These are phyloP conservation scores for Chloebia gouldiae DNA, from an alignment of 2,113 vertebrate species.

Conservation along the genomic window DNA sequence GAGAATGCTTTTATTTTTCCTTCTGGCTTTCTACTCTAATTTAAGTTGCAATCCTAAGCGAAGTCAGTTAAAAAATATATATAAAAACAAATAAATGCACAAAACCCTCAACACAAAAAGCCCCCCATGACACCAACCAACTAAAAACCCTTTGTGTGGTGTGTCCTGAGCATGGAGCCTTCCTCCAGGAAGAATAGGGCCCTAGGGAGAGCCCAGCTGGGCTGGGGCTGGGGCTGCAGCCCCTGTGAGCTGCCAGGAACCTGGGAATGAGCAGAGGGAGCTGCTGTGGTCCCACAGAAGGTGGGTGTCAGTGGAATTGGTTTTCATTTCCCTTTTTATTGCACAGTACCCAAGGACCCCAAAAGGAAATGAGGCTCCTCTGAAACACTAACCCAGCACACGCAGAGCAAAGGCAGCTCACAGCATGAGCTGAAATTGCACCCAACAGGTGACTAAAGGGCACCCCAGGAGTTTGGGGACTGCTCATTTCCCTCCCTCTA, in stretches of 20 bases:
- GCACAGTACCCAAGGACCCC: not conserved
- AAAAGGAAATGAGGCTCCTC: not conserved
- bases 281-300: not conserved
- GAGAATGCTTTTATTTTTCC: constrained; percentile 33
- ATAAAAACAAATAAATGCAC: not conserved
- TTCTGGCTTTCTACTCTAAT: constrained; percentile 44
- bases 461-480: not conserved
- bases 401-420: not conserved
- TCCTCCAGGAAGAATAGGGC: not conserved
- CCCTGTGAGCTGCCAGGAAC: not conserved
- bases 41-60: constrained; percentile 24
- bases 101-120: not conserved
- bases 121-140: not conserved
- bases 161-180: not conserved
- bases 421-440: not conserved
- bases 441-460: constrained; percentile 34
- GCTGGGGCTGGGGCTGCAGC: not conserved
- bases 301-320: rapidly evolving
- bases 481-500: not conserved
- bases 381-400: not conserved
- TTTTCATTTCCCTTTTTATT: not conserved
- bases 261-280: not conserved
- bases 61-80: constrained; percentile 29
- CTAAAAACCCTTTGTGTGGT: not conserved
- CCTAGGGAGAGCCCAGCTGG: not conserved